phyloP scores from a whole-genome alignment of 2,888 invertebrate genomes.

The Graphium colonna region DNA sequence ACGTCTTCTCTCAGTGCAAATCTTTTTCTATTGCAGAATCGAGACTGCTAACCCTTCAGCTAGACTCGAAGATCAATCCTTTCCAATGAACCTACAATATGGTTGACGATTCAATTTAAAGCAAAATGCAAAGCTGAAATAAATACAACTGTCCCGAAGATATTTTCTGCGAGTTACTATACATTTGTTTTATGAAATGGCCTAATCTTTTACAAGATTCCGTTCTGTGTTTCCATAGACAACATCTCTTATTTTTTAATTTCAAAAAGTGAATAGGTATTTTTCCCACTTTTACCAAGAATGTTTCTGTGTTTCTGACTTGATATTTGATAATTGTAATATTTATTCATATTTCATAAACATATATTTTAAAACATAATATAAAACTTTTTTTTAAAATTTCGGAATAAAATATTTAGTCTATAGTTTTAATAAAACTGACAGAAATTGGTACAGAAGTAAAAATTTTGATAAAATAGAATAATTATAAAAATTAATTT shows the following conservation, averaged over 20 bases:
- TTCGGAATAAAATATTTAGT: no score
- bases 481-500: no score
- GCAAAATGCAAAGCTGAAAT: constrained; percentile 79
- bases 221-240: constrained; percentile 79
- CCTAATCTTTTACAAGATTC: constrained; percentile 81
- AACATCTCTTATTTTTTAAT: constrained; percentile 66
- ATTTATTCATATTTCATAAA: no score
- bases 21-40: constrained; percentile 76
- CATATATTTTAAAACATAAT: no score
- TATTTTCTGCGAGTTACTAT: constrained; percentile 81
- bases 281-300: constrained; percentile 54
- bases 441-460: background rate
- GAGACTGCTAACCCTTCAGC: constrained; percentile 78
- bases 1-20: constrained; percentile 78
- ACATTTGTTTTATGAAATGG: constrained; percentile 81
- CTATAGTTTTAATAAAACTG: background rate
- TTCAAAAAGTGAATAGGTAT: constrained; percentile 56
- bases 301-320: no score
- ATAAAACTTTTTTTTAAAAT: no score
- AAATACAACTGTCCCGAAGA: constrained; percentile 79
- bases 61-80: constrained; percentile 71
- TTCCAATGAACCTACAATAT: constrained; percentile 68
- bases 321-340: no score
- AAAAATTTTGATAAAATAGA: no score
- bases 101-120: constrained; percentile 77